Evolutionary conservation across 2,888 invertebrate genomes (phyloP), one percentile per base, ranked within the genome.

Genomic region (Gastrophysa polygoni): DNA sequence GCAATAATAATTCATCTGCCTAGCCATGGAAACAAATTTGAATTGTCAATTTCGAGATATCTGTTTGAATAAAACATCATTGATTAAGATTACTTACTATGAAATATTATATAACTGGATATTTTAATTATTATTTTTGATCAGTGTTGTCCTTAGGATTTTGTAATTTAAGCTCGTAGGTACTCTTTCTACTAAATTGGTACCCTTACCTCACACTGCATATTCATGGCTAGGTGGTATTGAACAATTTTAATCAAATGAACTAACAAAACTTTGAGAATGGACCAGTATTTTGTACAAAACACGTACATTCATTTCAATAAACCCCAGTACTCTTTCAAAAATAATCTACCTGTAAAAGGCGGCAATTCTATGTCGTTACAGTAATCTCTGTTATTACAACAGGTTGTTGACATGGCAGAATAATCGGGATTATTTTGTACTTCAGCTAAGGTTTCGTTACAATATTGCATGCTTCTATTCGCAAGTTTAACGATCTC

Each of bases 301-400:
- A 49, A 62, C 54, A 61, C 47, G 54, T 62, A 62, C 52, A 54
- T 49, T 59, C 24, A 59, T 43, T 2, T 24, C 24, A 57, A 47
- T 60, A 56, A 56, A 56, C 24, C 61, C 64, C 67, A 62, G 55
- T 52, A 48, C 49, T 17, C 56, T 58, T 17, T 48, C 52, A 29
- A 48, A 58, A 50, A 57, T 43, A 57, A 14, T 61, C 50, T 63
- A 63, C 59, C 63, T 59, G 34, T 21, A 28, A 8, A 10, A 43
- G 14, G 55, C 24, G 57, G 57, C 24, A 68, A 62, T 16, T 61
- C 48, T 54, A 83, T 76, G 69, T 77, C 78, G 81, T 89, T 91
- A 88, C 91, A 92, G 85, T 84, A 88, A 85, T 90, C 89, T 81
- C 85, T 83, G 75, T 85, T 79, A 64, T 81, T 80, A 84, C 91